Evolutionary conservation across 2,888 invertebrate genomes (phyloP), one percentile per base, ranked within the genome.

Genomic region (Cephus spinipes): DNA sequence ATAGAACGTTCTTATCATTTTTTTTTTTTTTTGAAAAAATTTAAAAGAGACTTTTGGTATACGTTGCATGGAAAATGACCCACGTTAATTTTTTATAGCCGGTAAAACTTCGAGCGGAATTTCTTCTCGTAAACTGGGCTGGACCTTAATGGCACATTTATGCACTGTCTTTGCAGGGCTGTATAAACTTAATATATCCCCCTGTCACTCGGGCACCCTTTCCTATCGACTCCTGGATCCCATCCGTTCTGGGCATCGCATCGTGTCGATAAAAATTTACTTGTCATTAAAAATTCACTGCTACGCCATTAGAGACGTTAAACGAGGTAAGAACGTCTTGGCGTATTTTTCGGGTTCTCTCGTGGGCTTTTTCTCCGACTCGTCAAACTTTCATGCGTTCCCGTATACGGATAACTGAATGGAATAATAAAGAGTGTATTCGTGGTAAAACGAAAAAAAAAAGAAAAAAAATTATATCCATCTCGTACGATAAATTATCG

Each of bases 61-160:
- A 36, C 36, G 12, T 11, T 40, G 15, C 55, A 33, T 36, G 32
- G 40, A 40, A 40, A 40, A 40, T 40, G 40, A 15, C 40, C 40
- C 40, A 40, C 40, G 15, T 40, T 32, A 23, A 75, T 75, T 75
- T 75, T 68, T 40, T 9, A 31, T 68, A 33, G 68, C 11, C 30
- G 23, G 33, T 33, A 30, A 73, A 30, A 32, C 23, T 55, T 30
- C 12, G 71, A 73, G 55, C 73, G 31, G 30, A 76, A 73, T 40
- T 76, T 73, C n/a, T 73, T 55, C 73, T 73, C 73, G 55, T 76
- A 76, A 76, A 76, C 69, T 35, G 35, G 35, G 73, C 73, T 71
- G 68, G 73, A 76, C 76, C 40, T 76, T 76, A 55, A 76, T 76
- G 76, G 76, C 23, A 11, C 71, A 73, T 76, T 76, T 76, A 76